Percentiles rank a stretch among this genome's conserved stretches.
Conservation (phyloP, 2,888 invertebrate genomes). For the Acronicta psi region DNA sequence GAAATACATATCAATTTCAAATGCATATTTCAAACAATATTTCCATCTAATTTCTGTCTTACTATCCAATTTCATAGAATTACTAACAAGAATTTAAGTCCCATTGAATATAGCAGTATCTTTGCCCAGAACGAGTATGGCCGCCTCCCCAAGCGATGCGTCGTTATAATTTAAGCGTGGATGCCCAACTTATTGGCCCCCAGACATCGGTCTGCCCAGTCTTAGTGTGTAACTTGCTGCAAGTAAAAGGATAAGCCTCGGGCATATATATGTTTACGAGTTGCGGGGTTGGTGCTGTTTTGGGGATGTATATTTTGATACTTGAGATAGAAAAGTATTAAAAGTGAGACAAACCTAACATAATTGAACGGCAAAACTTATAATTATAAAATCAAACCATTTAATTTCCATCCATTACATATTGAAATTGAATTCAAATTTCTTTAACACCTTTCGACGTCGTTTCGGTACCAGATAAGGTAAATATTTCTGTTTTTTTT, state of each 20-base stretch:
- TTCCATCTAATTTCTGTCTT: too few relatives aligned
- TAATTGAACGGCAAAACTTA: too few relatives aligned
- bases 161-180: constrained; percentile 53
- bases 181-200: constrained; percentile 60
- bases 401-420: too few relatives aligned
- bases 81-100: constrained; percentile 17
- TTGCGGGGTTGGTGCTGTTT: neutral
- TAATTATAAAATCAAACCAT: too few relatives aligned
- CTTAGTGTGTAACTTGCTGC: constrained; percentile 44
- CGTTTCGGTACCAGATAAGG: too few relatives aligned
- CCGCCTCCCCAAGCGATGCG: constrained; percentile 43
- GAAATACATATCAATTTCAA: too few relatives aligned
- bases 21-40: too few relatives aligned
- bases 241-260: constrained; percentile 53
- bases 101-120: constrained; percentile 27
- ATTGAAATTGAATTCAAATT: too few relatives aligned
- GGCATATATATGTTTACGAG: constrained; percentile 22
- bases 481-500: too few relatives aligned
- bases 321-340: too few relatives aligned
- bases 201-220: constrained; percentile 48
- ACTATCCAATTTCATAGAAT: constrained; percentile 9
- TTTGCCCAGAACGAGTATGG: constrained; percentile 25
- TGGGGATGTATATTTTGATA: neutral
- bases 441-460: too few relatives aligned
- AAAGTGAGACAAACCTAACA: too few relatives aligned